Base-by-base conservation (phyloP, 2,113 vertebrate species). In the Callionymus lyra region DNA sequence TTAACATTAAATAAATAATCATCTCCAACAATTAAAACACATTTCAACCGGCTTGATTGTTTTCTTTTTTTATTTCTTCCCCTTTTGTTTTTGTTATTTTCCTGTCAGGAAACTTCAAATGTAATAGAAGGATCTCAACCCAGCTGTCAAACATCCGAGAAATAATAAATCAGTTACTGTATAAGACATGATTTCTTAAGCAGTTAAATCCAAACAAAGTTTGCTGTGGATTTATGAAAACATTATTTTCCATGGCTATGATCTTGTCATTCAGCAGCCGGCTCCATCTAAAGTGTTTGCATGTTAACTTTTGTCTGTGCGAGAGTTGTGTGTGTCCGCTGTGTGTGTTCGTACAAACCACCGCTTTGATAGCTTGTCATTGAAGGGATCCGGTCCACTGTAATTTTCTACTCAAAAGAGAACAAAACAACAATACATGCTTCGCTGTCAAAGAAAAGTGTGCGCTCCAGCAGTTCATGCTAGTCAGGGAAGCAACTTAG, bases 371-470 rank as follows among this genome's bases (percentile, higher is more conserved):
- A 57, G 67, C 64, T 75, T 47, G 71, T 81, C 76, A 79, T 58
- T 52, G 73, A 71, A 65, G 71, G 56, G 65, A 67, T 68, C 47
- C 12, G 15, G 49, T 66, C 67, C 73, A 57, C 79, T 75, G 68
- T 81, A 79, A 81, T 81, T 71, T 81, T 81, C 70, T 78, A 52
- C 73, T 81, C 78, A 76, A 77, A 66, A 62, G 61, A 53, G 62
- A 77, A 80, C 77, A 80, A 77, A 72, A 50, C 50, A 70, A 70
- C 65, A 74, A 68, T 66, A 68, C 70, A 69, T 31, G 58, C 70
- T 65, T 58, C 31, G 17, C 76, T 77, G 77, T 77, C 77, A 74
- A 33, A 52, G 50, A 42, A 38, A 41, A 34, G 59, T 58, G 43
- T 48, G 59, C 44, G 49, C 32, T 36, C 16, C 41, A 43, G 13